Evolutionary conservation across 2,888 invertebrate species (phyloP), one percentile per base, ranked within the genome.

Genomic region (Coenonympha glycerion): DNA sequence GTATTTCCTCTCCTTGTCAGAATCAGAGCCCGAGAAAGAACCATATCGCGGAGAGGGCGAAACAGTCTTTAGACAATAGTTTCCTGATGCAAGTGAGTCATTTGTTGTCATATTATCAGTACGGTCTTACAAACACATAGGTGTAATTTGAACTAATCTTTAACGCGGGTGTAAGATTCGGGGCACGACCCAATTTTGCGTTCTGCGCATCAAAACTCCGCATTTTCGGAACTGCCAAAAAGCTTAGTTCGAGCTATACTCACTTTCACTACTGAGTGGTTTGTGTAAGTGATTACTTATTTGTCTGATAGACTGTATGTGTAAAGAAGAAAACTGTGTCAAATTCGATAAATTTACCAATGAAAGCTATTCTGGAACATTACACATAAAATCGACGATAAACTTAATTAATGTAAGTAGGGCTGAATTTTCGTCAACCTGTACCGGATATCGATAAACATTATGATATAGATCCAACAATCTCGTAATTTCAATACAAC

Each of bases 1-100:
- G 59, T 74, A 61, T 77, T 69, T 73, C 71, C 69, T 82, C 74
- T 83, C 78, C 64, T 85, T 82, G 76, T 84, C 84, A 86, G 85
- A 85, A 69, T 78, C 84, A 84, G 77, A 85, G 83, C 75, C 85
- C 86, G 67, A 79, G 86, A 81, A 82, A 82, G 76, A 85, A 80
- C 77, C 85, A 82, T 80, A 85, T 87, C 65, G 85, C 83, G 68
- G 86, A 87, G 82, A 81, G 86, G 73, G 86, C 86, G 71, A 87
- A 87, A 84, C 86, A 87, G 75, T 77, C 82, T 50, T 79, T 87
- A 84, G 86, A 86, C 63, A 85, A 79, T 79, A 84, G 73, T 79
- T 86, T 84, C 84, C 85, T 87, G 84, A 58, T 79, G 65, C 86
- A 87, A 86, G 86, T 87, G 86, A 87, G 86, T 87, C 64, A 28